Evolutionary conservation across 1,140 invertebrate species (phyloP).

Genomic region (Ectropis grisescens): DNA sequence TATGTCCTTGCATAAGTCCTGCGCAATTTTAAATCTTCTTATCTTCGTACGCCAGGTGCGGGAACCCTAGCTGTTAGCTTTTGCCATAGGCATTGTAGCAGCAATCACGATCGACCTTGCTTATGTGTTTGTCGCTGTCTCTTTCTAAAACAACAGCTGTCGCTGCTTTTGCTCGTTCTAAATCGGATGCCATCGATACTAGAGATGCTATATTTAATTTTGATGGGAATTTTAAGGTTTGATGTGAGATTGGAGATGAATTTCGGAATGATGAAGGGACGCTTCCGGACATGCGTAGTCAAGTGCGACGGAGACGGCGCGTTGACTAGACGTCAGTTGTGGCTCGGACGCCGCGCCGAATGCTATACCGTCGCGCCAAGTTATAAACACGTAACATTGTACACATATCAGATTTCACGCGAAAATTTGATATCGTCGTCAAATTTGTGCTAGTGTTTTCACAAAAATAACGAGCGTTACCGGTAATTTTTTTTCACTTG

Average conservation of each 20-base stretch:
- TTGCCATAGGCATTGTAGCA: constrained; percentile 24
- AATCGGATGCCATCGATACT: no score
- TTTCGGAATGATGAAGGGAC: constrained; percentile 39
- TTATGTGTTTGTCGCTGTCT: constrained; percentile 13
- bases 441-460: constrained; percentile 48
- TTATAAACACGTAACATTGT: constrained; percentile 23
- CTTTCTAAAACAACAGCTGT: constrained; percentile 15
- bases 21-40: constrained; percentile 23
- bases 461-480: constrained; percentile 37
- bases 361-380: constrained; percentile 13
- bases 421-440: constrained; percentile 67
- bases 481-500: constrained; percentile 44
- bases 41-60: constrained; percentile 34
- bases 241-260: constrained; percentile 26
- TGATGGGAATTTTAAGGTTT: no score
- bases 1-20: no score
- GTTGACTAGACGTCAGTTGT: constrained; percentile 40
- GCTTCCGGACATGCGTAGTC: constrained; percentile 58
- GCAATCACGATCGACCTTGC: constrained; percentile 42
- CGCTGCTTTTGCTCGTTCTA: constrained; percentile 2
- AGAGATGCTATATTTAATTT: no score
- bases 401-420: constrained; percentile 65
- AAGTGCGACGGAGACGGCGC: constrained; percentile 44
- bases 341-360: constrained; percentile 34
- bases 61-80: constrained; percentile 29